Conservation (phyloP, 2,113 vertebrate genomes). For the Condylura cristata region DNA sequence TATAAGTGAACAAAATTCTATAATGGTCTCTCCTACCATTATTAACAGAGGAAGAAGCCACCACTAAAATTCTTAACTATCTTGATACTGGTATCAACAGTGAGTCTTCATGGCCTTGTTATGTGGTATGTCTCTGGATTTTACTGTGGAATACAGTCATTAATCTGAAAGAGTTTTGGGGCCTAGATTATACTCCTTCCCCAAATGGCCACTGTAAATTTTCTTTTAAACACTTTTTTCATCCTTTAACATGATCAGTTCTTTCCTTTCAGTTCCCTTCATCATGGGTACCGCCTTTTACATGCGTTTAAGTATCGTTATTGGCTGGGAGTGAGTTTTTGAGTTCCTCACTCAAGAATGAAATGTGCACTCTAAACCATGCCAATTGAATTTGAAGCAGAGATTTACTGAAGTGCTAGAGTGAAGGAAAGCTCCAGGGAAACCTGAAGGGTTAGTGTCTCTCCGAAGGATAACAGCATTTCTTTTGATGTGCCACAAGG, state of each 20-base stretch:
- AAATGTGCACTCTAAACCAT: too few species aligned
- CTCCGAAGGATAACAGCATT: too few species aligned
- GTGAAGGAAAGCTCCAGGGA: too few species aligned
- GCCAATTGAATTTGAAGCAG: too few species aligned
- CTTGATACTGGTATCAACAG: background rate
- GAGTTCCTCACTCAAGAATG: too few species aligned
- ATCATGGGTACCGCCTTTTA: background rate
- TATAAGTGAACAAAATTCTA: background rate
- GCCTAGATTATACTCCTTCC: background rate
- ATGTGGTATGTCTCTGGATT: background rate
- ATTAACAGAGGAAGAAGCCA: background rate
- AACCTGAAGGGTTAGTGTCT: too few species aligned
- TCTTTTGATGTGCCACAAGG: too few species aligned
- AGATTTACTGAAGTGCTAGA: too few species aligned
- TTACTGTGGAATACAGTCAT: background rate
- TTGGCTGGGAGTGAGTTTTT: too few species aligned
- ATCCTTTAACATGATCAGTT: background rate
- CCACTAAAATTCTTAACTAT: background rate
- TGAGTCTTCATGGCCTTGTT: background rate
- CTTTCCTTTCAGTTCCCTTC: background rate
- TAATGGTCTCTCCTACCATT: background rate
- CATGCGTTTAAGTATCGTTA: background rate
- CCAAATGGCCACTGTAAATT: background rate
- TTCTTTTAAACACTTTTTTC: background rate
- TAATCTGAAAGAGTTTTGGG: background rate